Evolutionary conservation across 2,888 invertebrate species (phyloP), one percentile per base, ranked within the genome.

Genomic region (Drosophila percnosoma): DNA sequence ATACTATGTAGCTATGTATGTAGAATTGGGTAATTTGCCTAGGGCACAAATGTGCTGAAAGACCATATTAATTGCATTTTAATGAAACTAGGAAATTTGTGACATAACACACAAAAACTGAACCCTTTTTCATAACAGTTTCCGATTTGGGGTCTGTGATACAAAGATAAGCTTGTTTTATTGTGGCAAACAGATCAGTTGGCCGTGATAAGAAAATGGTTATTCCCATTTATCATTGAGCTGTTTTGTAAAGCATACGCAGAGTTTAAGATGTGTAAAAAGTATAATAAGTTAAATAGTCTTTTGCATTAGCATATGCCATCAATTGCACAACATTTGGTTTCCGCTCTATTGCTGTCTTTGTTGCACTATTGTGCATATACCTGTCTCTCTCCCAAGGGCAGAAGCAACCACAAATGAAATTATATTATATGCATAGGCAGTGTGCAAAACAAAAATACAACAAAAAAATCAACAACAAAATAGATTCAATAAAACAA

Each of bases 21-120:
- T n/a, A 24, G 45, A 45, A 45, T 45, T 38, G 55, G 49, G 62
- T 79, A 79, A 82, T 67, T 77, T 74, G 68, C 49, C 68, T 73
- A 55, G 45, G 36, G 42, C 80, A 75, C 68, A 73, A 83, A 81
- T 67, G 85, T 89, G 85, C 87, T 89, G 85, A 86, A 86, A 86
- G 84, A 73, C 89, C 72, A 76, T 87, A 86, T 86, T 86, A 89
- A 86, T 86, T 89, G 89, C 87, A 80, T 86, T 86, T 86, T 86
- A 86, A 86, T 86, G 85, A 86, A 87, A 78, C 80, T 69, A 72
- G 75, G 42, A 74, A 63, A 62, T 69, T 53, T 58, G 53, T 62
- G 33, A 24, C 49, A 58, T 27, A 58, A 42, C 38, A 45, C 31
- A 59, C 36, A 36, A 60, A 52, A 60, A 52, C 53, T 8, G 42